Percentiles rank a stretch among this genome's conserved stretches.
Conservation (phyloP, 2,113 vertebrate genomes). For the Hylia prasina region DNA sequence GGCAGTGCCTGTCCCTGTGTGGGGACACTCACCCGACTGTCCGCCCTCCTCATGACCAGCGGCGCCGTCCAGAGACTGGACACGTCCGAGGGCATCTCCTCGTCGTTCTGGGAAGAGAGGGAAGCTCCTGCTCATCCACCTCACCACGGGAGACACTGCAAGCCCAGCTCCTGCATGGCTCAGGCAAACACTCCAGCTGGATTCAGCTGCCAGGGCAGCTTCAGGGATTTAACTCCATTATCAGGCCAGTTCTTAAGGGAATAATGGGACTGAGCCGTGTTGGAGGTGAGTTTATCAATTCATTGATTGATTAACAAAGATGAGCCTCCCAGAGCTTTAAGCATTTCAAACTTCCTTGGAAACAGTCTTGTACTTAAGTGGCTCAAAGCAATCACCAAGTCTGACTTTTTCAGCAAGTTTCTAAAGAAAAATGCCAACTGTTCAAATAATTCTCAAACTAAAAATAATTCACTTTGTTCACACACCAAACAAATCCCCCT, state of each 20-base stretch:
- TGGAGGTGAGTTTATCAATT: not conserved
- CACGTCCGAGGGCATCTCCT: slow-evolving; percentile 78
- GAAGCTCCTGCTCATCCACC: not conserved
- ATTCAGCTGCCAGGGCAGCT: not conserved
- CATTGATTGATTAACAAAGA: not conserved
- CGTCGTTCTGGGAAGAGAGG: slow-evolving; percentile 71
- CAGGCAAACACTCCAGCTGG: not conserved
- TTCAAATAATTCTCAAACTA: not conserved
- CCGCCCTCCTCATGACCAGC: slow-evolving; percentile 73
- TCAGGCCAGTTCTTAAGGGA: not conserved
- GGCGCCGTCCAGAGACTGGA: slow-evolving; percentile 89
- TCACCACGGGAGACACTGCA: not conserved
- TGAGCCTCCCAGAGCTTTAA: not conserved
- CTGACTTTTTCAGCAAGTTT: not conserved
- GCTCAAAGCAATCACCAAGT: not conserved
- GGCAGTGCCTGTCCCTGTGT: not conserved
- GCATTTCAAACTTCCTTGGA: not conserved
- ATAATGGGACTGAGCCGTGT: fast-evolving
- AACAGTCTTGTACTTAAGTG: not conserved
- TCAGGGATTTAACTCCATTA: not conserved
- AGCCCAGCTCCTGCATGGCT: not conserved
- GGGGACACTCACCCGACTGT: slow-evolving; percentile 57
- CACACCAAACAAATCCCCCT: not conserved
- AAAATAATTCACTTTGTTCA: not conserved
- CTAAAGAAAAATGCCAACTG: not conserved